Evolutionary conservation across 2,888 invertebrate genomes (phyloP).

Genomic region (Drosophila tripunctata): DNA sequence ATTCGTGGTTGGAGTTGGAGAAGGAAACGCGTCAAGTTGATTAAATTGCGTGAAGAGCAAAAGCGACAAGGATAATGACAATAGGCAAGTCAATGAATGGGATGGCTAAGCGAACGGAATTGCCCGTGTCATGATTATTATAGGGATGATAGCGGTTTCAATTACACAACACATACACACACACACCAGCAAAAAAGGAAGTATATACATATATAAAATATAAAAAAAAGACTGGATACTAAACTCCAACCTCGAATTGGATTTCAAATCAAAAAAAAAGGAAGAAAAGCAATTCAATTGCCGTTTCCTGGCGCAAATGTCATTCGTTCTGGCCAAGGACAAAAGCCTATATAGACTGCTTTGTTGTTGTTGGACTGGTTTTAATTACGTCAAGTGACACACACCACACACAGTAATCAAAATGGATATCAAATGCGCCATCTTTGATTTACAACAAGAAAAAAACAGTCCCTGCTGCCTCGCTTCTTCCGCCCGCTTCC

Average conservation of each 20-base stretch:
- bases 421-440: conserved; percentile 77
- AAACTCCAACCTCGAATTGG: conserved; percentile 5
- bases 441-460: conserved; percentile 45
- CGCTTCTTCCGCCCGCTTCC: background rate
- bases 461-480: conserved; percentile 14
- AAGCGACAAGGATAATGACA: conserved; percentile 45
- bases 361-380: conserved; percentile 37
- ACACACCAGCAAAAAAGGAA: conserved; percentile 62
- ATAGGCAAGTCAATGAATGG: conserved; percentile 54
- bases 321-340: conserved; percentile 52
- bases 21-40: conserved; percentile 74
- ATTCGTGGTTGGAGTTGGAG: background rate
- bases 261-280: background rate
- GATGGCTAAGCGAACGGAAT: conserved; percentile 54
- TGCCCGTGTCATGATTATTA: conserved; percentile 81
- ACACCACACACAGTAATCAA: conserved; percentile 72
- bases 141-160: conserved; percentile 60
- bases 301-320: conserved; percentile 73
- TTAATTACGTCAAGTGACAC: conserved; percentile 79
- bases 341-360: conserved; percentile 23
- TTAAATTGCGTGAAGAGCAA: conserved; percentile 70
- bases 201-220: conserved; percentile 15
- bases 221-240: conserved; percentile 1
- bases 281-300: conserved; percentile 50
- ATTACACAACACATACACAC: too few relatives aligned